Base-by-base conservation (phyloP, 2,113 vertebrate species). In the Electrona antarctica region DNA sequence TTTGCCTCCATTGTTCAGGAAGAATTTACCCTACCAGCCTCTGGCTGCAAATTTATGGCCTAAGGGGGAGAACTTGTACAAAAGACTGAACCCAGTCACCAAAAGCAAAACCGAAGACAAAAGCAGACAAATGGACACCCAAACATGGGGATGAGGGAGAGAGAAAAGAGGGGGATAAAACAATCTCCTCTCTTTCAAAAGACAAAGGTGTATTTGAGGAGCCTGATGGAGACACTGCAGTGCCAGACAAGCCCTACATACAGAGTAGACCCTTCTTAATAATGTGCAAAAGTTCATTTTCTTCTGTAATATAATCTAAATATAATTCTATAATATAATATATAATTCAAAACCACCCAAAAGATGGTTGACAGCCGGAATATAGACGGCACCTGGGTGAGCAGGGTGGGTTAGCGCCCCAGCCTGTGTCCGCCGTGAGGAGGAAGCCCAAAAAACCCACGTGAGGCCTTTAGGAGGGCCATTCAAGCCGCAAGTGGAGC, bases 11-110 rank as follows among this genome's bases (percentile, higher is more conserved):
- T 52, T 61, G 68, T 52, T 60, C 33, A 55, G n/a, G 45, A 56
- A 49, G 45, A 10, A 29, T 11, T 11, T 46, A 29, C 55, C 68
- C 14, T 85, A 69, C 9, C 64, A 76, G 67, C 67, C 51, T 7
- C 48, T 88, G 29, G 50, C 68, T 59, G 73, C 21, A 74, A 60
- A 67, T 8, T 15, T 51, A 0, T 84, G 83, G 82, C 51, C 64
- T 10, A 81, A 80, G 14, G 70, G 79, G 69, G 62, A 63, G 15
- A 70, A 33, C 51, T 47, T 71, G 14, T 45, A 58, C 28, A 75
- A 48, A 67, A 15, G 5, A 8, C 29, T 48, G 7, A 66, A 55
- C 15, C 56, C 29, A 21, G 21, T 21, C 21, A 60, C 56, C 12
- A 4, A 13, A 57, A 28, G 8, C 8, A n/a, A 41, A 41, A 54